Percentiles rank a stretch among this genome's conserved stretches.
These are phyloP conservation scores for Heliconius charithonia DNA, from an alignment of 2,888 invertebrate genomes.

Conservation along the genomic window DNA sequence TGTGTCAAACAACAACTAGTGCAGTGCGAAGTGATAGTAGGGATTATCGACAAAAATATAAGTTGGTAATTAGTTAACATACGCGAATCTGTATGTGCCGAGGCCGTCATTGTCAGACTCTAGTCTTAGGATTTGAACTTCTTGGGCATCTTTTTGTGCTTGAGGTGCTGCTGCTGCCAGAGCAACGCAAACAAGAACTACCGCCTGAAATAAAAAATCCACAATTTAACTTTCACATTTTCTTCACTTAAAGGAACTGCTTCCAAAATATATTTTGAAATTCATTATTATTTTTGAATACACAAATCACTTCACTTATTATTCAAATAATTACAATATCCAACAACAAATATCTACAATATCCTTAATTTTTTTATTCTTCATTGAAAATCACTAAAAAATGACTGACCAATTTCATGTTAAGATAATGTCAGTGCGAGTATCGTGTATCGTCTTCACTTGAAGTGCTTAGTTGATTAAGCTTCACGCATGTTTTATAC, in stretches of 20 bases:
- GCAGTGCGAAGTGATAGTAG: too few species aligned
- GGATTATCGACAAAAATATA: too few species aligned
- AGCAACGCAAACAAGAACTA: slow-evolving; percentile 70
- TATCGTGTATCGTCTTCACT: slow-evolving; percentile 52
- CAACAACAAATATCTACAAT: slow-evolving; percentile 9
- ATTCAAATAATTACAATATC: slow-evolving; percentile 14
- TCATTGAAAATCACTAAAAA: slow-evolving; percentile 24
- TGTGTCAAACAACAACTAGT: neutral
- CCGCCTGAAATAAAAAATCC: slow-evolving; percentile 63
- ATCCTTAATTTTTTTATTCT: neutral
- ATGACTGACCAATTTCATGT: slow-evolving; percentile 71
- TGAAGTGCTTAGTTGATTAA: slow-evolving; percentile 62
- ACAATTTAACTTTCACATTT: neutral
- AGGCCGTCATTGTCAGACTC: slow-evolving; percentile 72
- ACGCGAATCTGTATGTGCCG: slow-evolving; percentile 70
- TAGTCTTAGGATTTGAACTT: slow-evolving; percentile 63
- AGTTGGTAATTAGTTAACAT: slow-evolving; percentile 45
- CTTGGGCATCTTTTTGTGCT: slow-evolving; percentile 51
- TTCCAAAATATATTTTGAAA: neutral
- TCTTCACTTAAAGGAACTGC: neutral
- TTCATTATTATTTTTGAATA: neutral
- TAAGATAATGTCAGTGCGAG: slow-evolving; percentile 53
- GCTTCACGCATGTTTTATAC: slow-evolving; percentile 70
- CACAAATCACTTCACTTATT: slow-evolving; percentile 12
- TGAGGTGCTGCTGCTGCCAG: slow-evolving; percentile 66